Base-by-base conservation (phyloP, 2,797 vertebrate genomes). In the Brachyrhaphis roseni region DNA sequence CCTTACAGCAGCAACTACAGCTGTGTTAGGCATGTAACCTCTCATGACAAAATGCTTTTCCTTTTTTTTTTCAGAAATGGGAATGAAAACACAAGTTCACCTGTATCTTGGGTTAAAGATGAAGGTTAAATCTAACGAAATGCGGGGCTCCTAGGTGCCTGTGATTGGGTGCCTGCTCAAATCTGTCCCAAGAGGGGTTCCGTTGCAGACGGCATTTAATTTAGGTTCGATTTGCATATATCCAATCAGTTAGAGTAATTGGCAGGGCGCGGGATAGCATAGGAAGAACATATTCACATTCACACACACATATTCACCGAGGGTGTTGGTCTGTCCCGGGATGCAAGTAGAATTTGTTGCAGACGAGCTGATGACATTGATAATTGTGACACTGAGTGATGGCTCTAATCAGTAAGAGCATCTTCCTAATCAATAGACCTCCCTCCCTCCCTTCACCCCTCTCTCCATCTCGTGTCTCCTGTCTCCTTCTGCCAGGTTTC, bases 381-480 rank as follows among this genome's bases (percentile, higher is more conserved):
- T 95, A 94, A 95, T 94, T 91, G 93, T 95, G 95, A 96, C 95
- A 95, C 90, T 96, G 95, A 96, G 92, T 96, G 95, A 96, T 96
- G 94, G 93, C 86, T 96, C 93, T 95, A 95, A 96, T 96, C 96
- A 95, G 92, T 84, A 87, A 91, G 94, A 94, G 90, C 93, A 95
- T 96, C 95, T 92, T 87, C 89, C 92, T 92, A 94, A 96, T 96
- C 94, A 95, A 95, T 95, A 93, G 94, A 93, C 93, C 91, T 88
- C 87, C 89, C 87, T 79, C 57, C 11, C 49, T 53, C 84, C 80
- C 43, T 3, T 53, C 31, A 34, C 87, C 87, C 89, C 85, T 79
- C 43, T 6, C 47, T 41, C 84, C 81, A 46, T 2, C 74, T 41
- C 45, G 34, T 68, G 64, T 31, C 75, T 68, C 80, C 78, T 73